These are phyloP conservation scores for Nothobranchius kuhntae DNA, from an alignment of 2,113 vertebrate genomes.

Conservation along the genomic window DNA sequence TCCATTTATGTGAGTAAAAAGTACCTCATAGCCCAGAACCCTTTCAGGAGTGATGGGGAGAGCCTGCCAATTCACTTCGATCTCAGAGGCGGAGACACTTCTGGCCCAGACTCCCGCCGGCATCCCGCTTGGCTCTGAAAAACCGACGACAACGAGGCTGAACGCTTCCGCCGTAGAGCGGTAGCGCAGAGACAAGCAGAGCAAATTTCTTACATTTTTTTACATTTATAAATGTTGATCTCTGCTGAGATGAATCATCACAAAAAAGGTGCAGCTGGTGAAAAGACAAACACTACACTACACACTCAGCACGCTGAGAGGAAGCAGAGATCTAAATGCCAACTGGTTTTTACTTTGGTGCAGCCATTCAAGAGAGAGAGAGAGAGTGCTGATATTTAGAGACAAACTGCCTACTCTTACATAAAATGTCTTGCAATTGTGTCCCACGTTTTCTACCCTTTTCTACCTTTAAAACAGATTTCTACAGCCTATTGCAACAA, in stretches of 20 bases:
- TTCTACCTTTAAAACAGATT: not conserved
- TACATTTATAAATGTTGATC: constrained; percentile 52
- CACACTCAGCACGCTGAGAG: constrained; percentile 25
- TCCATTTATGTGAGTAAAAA: constrained; percentile 68
- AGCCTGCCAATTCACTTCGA: constrained; percentile 88
- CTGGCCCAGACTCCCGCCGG: constrained; percentile 84
- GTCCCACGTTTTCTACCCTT: constrained; percentile 12
- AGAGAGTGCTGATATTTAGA: constrained; percentile 48
- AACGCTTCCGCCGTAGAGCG: constrained; percentile 26
- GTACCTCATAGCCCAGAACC: constrained; percentile 94
- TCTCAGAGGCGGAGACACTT: constrained; percentile 89
- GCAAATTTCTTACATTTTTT: constrained; percentile 50
- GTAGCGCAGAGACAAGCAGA: constrained; percentile 38
- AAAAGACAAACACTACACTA: constrained; percentile 39
- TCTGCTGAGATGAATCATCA: constrained; percentile 52
- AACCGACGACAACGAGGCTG: constrained; percentile 61
- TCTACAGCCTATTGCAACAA: constrained; percentile 8
- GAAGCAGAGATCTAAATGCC: constrained; percentile 61
- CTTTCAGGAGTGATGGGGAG: constrained; percentile 88
- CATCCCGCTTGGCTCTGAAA: constrained; percentile 87
- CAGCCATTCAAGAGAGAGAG: constrained; percentile 33
- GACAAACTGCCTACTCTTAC: constrained; percentile 17
- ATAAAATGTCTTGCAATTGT: constrained; percentile 28
- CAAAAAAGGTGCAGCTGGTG: constrained; percentile 46
- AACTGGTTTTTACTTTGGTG: constrained; percentile 42